phyloP scores from a whole-genome alignment of 2,797 vertebrate species.

The Centroberyx gerrardi region DNA sequence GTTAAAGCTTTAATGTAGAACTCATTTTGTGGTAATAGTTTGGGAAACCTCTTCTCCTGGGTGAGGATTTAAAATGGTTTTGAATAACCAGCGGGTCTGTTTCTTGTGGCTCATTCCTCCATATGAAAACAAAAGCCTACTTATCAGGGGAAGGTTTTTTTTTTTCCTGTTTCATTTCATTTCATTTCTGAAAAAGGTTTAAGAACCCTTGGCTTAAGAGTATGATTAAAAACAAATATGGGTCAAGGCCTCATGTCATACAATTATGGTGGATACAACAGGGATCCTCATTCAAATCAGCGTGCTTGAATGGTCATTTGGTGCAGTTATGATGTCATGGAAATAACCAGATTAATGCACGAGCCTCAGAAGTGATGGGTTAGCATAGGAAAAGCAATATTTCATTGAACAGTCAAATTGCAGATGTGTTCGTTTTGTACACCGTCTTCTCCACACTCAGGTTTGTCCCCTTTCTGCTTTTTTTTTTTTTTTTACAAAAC shows the following conservation, averaged over 20 bases:
- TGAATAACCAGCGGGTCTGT: not conserved
- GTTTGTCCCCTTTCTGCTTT: no score
- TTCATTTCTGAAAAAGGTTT: not conserved
- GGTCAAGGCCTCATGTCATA: not conserved
- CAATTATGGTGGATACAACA: not conserved
- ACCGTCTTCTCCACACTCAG: no score
- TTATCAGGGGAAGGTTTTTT: no score
- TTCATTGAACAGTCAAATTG: not conserved
- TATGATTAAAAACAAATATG: not conserved
- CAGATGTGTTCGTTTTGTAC: no score
- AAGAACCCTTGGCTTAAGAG: not conserved
- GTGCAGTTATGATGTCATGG: not conserved
- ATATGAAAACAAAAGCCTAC: not conserved
- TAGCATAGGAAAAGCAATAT: not conserved
- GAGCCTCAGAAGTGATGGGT: not conserved
- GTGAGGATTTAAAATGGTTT: not conserved
- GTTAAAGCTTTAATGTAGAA: no score
- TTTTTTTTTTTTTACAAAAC: no score
- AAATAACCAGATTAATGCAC: not conserved
- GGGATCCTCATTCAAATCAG: not conserved
- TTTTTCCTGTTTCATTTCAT: not conserved
- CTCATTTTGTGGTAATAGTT: no score
- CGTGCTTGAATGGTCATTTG: slow-evolving; percentile 1
- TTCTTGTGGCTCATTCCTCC: not conserved
- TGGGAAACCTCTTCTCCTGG: no score